phyloP scores from a whole-genome alignment of 2,797 vertebrate species.

The Neosilurus mollespiculum region DNA sequence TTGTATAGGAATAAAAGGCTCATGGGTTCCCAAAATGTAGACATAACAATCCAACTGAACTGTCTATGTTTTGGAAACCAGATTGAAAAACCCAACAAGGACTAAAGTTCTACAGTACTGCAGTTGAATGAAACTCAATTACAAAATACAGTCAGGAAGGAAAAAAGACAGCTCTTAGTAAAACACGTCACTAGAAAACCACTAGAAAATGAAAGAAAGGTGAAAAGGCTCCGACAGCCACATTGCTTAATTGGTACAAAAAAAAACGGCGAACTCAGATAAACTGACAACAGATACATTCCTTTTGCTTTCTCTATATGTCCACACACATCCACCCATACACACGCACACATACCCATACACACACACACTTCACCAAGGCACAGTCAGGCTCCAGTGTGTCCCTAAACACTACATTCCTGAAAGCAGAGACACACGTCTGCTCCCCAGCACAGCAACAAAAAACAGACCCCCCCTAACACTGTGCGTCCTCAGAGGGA shows the following conservation, averaged over 20 bases:
- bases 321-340: slow-evolving; percentile 41
- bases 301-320: slow-evolving; percentile 60
- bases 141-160: slow-evolving; percentile 48
- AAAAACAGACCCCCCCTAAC: slow-evolving; percentile 19
- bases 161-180: slow-evolving; percentile 44
- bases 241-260: slow-evolving; percentile 60
- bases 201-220: slow-evolving; percentile 54
- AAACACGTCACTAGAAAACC: slow-evolving; percentile 51
- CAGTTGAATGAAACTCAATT: slow-evolving; percentile 43
- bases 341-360: slow-evolving; percentile 43
- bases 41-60: slow-evolving; percentile 58
- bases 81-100: slow-evolving; percentile 49
- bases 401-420: slow-evolving; percentile 61
- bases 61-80: slow-evolving; percentile 67
- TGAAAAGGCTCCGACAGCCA: slow-evolving; percentile 54
- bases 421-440: slow-evolving; percentile 51
- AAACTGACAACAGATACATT: slow-evolving; percentile 71
- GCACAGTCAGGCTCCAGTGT: slow-evolving; percentile 71
- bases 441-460: slow-evolving; percentile 50
- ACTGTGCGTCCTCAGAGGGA: slow-evolving; percentile 57
- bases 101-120: slow-evolving; percentile 55
- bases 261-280: slow-evolving; percentile 66
- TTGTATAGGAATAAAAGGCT: slow-evolving; percentile 57
- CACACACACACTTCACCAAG: slow-evolving; percentile 65
- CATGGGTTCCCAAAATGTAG: slow-evolving; percentile 70